Base-by-base conservation (phyloP, 2,797 vertebrate species). In the Hypotaenidia okinawae region DNA sequence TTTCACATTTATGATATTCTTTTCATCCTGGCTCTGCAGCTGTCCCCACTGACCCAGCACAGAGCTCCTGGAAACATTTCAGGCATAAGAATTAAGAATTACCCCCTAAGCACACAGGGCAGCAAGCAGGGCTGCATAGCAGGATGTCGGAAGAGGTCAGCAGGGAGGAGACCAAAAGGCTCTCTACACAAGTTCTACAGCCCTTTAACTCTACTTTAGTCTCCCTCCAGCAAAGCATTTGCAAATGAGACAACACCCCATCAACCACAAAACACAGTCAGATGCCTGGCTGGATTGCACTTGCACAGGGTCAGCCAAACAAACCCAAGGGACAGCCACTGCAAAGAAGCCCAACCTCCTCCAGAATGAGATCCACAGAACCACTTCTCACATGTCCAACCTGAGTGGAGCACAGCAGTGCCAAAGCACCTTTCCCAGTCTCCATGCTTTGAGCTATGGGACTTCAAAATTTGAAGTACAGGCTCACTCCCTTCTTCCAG, bases 231-330 rank as follows among this genome's bases (percentile, higher is more conserved):
- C 6, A 1, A 76, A 68, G 57, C 18, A 43, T 5, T 62, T 47
- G 61, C 0, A 1, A 76, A 74, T 7, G 9, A 64, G 23, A 70
- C 30, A 35, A 62, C 12, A 24, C 5, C 16, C 16, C 32, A 55
- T 0, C 1, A 1, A 57, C 24, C 16, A 30, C 15, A 1, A 51
- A 77, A 41, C 1, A 14, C 14, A 24, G 10, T 8, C 32, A 10
- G 23, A 49, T 9, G n/a, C 47, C 9, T 5, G 4, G 13, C 5
- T 45, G 35, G 49, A 76, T 3, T 23, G 6, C 2, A 0, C 3
- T 73, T 39, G 11, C 17, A 9, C 3, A 35, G 24, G 24, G 43
- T 45, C 43, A 80, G 47, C 10, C 10, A 30, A 1, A 0, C 12
- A 7, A 23, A 37, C 8, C 6, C 33, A 78, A 2, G 2, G 0